Conservation (phyloP, 2,113 vertebrate species). For the Todiramphus chloris region DNA sequence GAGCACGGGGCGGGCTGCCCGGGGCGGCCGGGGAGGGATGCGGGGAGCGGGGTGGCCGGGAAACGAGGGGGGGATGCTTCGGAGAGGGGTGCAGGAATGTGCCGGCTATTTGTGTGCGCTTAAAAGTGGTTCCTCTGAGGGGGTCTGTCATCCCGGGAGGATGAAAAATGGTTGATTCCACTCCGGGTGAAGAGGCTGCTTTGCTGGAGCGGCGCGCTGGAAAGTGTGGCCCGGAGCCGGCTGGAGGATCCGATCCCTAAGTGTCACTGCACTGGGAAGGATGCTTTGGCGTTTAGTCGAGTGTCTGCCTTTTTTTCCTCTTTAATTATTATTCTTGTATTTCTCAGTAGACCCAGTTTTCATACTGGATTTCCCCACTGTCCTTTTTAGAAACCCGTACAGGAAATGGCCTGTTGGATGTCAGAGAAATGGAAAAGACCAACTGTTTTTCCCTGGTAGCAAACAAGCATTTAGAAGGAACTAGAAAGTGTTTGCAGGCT, state of each 20-base stretch:
- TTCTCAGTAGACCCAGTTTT: background rate
- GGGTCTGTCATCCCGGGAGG: conserved; percentile 40
- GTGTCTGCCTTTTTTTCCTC: background rate
- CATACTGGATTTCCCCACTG: fast-evolving
- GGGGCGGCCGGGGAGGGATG: background rate
- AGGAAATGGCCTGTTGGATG: background rate
- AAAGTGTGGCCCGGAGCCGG: background rate
- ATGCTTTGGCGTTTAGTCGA: background rate
- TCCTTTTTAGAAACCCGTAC: fast-evolving
- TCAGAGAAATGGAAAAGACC: background rate
- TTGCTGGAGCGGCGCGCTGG: background rate
- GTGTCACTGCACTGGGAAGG: fast-evolving
- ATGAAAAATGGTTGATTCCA: conserved; percentile 66
- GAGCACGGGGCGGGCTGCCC: no score
- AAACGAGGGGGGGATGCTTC: background rate
- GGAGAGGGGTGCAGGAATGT: background rate
- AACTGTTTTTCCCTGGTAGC: fast-evolving
- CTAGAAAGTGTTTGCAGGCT: no score
- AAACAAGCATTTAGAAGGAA: background rate
- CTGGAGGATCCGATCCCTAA: background rate
- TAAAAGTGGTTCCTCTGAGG: background rate
- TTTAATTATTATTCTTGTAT: background rate
- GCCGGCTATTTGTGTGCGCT: background rate
- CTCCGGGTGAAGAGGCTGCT: background rate
- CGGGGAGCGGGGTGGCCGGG: background rate